Base-by-base conservation (phyloP, 2,797 vertebrate genomes). In the Triplophysa bombifrons region DNA sequence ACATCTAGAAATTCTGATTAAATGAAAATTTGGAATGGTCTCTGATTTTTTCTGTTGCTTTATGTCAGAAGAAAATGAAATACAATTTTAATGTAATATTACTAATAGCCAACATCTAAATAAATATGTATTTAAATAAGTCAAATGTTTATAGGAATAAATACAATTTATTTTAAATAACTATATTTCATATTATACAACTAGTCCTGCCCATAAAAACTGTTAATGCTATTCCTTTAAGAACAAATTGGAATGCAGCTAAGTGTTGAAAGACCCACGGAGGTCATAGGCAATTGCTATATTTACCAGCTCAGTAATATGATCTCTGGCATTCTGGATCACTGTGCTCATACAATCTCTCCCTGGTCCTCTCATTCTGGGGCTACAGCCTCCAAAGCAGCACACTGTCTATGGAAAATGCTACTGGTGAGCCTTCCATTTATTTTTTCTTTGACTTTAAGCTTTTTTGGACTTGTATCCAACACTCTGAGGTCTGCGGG, bases 241-340 rank as follows among this genome's bases (percentile, higher is more conserved):
- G 89, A 90, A 88, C 81, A 72, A 84, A 88, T 84, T 92, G 95
- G 95, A 96, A 97, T 95, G 92, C 85, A 83, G 93, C 91, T 72
- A 90, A 93, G 94, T 93, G 91, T 90, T 91, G 88, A 86, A 90
- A 85, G 94, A 91, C 93, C 93, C 92, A 89, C 84, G 50, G 95
- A 96, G 95, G 96, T 97, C 95, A 96, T 92, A 95, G 92, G 96
- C 95, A 91, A 94, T 93, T 93, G 94, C 97, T 99, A 99, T 98
- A 98, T 99, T 96, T 97, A 98, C 96, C 93, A 87, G 91, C 89
- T 83, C 71, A 82, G 97, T 96, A 98, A 99, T 94, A 90, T 88
- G 96, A 99, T 95, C 96, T 87, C 81, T 91, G 91, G 93, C 93
- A 96, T 97, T 94, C 93, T 93, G 92, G 70, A 80, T 82, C 83